Conservation (phyloP, 2,797 vertebrate genomes). For the Poeciliopsis gracilis region DNA sequence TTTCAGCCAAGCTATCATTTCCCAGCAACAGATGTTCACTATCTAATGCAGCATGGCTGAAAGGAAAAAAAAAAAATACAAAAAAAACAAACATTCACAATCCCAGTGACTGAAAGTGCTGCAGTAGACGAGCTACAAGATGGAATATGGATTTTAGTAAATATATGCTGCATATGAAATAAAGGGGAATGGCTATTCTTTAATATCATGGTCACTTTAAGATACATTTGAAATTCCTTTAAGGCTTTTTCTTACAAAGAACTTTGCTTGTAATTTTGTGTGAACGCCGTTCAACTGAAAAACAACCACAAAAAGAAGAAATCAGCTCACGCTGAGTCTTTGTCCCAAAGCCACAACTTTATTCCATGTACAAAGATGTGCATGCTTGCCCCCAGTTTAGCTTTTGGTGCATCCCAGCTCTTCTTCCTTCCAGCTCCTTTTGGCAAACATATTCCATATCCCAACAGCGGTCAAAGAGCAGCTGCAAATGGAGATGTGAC, state of each 20-base stretch:
- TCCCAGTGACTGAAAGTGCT: constrained; percentile 11
- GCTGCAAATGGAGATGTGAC: constrained; percentile 42
- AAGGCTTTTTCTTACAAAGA: neutral
- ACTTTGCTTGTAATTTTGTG: neutral
- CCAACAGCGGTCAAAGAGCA: constrained; percentile 20
- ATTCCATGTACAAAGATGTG: neutral
- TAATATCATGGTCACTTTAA: neutral
- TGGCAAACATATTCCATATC: neutral
- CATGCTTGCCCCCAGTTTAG: neutral
- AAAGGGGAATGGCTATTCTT: neutral
- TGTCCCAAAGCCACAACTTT: neutral
- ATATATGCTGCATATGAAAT: neutral
- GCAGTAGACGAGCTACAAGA: neutral
- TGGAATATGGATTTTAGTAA: neutral
- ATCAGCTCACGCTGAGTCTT: neutral
- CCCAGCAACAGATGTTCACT: constrained; percentile 29
- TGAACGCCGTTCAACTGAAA: neutral
- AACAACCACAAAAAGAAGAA: neutral
- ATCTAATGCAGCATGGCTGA: constrained; percentile 9
- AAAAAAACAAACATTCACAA: constrained; percentile 18
- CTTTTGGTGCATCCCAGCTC: neutral
- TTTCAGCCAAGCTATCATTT: constrained; percentile 39
- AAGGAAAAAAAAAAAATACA: neutral
- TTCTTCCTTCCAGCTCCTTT: neutral
- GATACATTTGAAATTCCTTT: neutral